These are phyloP conservation scores for Somateria mollissima DNA, from an alignment of 2,797 vertebrate species.

Conservation along the genomic window DNA sequence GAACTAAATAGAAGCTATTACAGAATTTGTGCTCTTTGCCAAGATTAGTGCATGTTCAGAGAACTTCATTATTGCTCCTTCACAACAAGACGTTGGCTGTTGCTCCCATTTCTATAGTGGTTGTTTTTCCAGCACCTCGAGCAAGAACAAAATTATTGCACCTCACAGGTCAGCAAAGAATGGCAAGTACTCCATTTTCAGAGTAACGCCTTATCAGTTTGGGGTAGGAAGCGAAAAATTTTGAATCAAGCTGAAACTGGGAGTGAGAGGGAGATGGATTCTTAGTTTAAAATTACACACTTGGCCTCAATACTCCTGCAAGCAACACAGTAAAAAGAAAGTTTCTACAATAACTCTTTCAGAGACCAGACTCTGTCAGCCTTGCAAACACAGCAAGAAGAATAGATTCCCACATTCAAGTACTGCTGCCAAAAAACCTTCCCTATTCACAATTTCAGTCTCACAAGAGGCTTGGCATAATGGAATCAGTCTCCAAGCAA, in stretches of 20 bases:
- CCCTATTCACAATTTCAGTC: neutral
- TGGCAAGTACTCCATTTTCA: neutral
- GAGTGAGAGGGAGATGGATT: neutral
- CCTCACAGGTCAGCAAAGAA: neutral
- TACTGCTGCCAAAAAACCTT: neutral
- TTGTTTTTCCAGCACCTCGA: neutral
- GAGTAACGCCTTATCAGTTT: neutral
- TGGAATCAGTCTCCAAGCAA: neutral
- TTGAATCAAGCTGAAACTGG: neutral
- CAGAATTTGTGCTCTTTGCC: neutral
- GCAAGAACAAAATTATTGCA: neutral
- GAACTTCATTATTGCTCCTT: neutral
- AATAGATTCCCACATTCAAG: neutral
- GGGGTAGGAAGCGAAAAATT: neutral
- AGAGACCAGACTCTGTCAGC: neutral
- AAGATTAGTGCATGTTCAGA: rapidly evolving
- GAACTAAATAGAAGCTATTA: neutral
- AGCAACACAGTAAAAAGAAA: neutral
- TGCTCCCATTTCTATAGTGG: neutral
- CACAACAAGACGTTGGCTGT: neutral
- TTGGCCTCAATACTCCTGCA: neutral
- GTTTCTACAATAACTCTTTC: neutral
- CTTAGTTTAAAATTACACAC: neutral
- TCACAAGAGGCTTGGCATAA: neutral
- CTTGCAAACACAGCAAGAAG: neutral